phyloP scores from a whole-genome alignment of 2,888 invertebrate species.

The Andrena dorsata region DNA sequence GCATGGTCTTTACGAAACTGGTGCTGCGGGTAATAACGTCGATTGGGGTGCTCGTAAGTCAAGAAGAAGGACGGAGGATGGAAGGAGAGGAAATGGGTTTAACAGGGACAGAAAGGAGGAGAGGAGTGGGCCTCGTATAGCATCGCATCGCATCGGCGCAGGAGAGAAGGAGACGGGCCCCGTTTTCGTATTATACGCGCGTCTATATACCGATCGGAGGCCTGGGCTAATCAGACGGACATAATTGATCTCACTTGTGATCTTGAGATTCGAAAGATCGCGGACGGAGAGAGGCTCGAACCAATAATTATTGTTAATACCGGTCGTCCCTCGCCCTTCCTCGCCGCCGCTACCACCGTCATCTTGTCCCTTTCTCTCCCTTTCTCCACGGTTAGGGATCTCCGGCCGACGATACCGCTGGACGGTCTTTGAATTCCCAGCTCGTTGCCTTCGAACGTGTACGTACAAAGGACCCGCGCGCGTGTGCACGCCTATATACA shows the following conservation, averaged over 20 bases:
- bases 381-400: slow-evolving; percentile 28
- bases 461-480: slow-evolving; percentile 11
- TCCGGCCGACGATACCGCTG: slow-evolving; percentile 41
- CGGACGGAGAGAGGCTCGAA: slow-evolving; percentile 83
- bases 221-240: slow-evolving; percentile 83
- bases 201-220: slow-evolving; percentile 76
- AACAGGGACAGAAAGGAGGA: slow-evolving; percentile 53
- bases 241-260: slow-evolving; percentile 85
- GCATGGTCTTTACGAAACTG: slow-evolving; percentile 43
- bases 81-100: slow-evolving; percentile 46
- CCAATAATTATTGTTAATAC: slow-evolving; percentile 85
- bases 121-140: slow-evolving; percentile 7
- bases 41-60: slow-evolving; percentile 50
- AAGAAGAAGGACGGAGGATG: slow-evolving; percentile 31
- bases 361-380: slow-evolving; percentile 33
- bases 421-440: slow-evolving; percentile 48
- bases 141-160: slow-evolving; percentile 14
- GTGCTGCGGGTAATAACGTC: slow-evolving; percentile 74
- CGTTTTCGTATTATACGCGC: slow-evolving; percentile 67
- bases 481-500: neutral
- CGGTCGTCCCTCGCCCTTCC: slow-evolving; percentile 70
- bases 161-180: slow-evolving; percentile 19
- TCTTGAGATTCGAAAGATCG: slow-evolving; percentile 84
- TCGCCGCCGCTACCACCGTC: slow-evolving; percentile 35
- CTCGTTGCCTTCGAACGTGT: slow-evolving; percentile 54